These are phyloP conservation scores for Mesorhabditis belari DNA, from an alignment of 2,888 invertebrate species.

Conservation along the genomic window DNA sequence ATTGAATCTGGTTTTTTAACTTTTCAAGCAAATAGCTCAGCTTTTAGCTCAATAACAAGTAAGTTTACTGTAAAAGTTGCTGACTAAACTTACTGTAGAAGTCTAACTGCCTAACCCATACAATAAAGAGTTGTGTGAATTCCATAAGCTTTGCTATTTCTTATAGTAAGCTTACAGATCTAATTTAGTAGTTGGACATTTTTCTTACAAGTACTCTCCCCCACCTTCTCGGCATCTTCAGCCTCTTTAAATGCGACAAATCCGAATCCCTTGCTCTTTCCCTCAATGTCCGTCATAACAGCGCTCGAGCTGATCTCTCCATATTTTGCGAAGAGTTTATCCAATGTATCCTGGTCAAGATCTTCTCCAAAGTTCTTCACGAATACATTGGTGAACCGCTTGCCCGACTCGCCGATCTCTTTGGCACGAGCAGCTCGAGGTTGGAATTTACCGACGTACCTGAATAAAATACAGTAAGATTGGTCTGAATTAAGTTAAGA, in stretches of 20 bases:
- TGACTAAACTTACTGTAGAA: too few relatives aligned
- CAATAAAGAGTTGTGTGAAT: too few relatives aligned
- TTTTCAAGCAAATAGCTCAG: too few relatives aligned
- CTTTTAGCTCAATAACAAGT: too few relatives aligned
- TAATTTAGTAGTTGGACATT: not conserved
- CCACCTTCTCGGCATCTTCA: constrained; percentile 77
- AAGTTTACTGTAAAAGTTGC: too few relatives aligned
- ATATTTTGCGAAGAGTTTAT: constrained; percentile 75
- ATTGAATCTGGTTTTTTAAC: too few relatives aligned
- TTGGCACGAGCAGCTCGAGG: constrained; percentile 95
- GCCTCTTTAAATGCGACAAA: constrained; percentile 97
- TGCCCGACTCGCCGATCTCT: constrained; percentile 88
- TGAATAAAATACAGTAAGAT: constrained; percentile 32
- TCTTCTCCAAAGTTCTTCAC: constrained; percentile 98
- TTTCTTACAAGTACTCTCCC: not conserved
- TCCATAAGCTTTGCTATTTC: not conserved
- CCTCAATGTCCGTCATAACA: constrained; percentile 39
- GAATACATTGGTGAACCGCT: constrained; percentile 87
- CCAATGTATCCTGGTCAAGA: constrained; percentile 83
- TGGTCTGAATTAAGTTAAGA: not conserved
- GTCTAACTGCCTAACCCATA: too few relatives aligned
- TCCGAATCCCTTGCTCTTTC: constrained; percentile 76
- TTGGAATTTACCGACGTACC: constrained; percentile 92
- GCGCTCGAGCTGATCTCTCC: constrained; percentile 40
- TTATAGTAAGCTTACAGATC: not conserved